phyloP scores from a whole-genome alignment of 2,797 vertebrate species.

The Vespertilio murinus region DNA sequence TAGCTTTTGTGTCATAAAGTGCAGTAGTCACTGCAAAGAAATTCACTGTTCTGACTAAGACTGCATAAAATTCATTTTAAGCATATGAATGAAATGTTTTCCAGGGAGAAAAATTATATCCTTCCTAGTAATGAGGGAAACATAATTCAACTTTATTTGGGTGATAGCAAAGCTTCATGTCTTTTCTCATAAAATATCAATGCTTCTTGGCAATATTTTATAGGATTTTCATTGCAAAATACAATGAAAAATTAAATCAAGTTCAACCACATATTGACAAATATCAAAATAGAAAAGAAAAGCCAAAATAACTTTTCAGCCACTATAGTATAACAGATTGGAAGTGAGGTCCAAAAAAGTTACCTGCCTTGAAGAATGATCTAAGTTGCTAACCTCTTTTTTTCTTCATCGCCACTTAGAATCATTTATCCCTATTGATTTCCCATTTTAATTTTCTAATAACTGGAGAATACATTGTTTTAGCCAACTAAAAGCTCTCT shows the following conservation, averaged over 20 bases:
- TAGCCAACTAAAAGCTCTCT: conserved; percentile 1
- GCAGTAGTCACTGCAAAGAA: not conserved
- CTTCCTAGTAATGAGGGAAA: not conserved
- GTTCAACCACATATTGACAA: not conserved
- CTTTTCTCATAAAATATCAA: not conserved
- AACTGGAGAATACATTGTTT: not conserved
- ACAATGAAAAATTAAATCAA: conserved; percentile 23
- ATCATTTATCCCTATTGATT: not conserved
- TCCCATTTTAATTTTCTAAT: not conserved
- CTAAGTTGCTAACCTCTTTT: not conserved
- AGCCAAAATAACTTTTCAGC: conserved; percentile 2
- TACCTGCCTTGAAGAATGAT: not conserved
- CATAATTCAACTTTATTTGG: not conserved
- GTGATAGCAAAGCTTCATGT: not conserved
- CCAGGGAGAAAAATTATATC: not conserved
- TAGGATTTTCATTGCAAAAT: not conserved
- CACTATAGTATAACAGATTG: not conserved
- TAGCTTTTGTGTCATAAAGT: not conserved
- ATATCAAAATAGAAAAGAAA: conserved; percentile 14
- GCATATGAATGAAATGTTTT: not conserved
- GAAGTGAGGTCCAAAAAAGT: not conserved
- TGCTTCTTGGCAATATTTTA: not conserved
- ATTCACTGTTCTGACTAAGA: not conserved
- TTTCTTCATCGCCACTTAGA: not conserved
- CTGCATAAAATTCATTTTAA: not conserved